Evolutionary conservation across 2,888 invertebrate species (phyloP), one percentile per base, ranked within the genome.

Genomic region (Aricia artaxerxes): DNA sequence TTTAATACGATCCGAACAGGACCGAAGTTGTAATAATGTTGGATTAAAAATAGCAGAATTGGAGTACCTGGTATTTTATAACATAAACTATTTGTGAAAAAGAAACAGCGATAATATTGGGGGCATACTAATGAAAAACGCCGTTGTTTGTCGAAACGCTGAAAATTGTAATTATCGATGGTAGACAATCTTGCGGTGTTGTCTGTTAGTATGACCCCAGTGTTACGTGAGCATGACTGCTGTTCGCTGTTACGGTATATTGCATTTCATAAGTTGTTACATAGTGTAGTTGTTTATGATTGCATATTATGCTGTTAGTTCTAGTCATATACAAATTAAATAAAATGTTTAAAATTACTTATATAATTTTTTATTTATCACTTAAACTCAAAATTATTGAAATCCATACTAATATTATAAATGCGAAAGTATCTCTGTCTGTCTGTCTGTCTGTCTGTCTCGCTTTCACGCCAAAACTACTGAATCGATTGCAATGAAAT

Each of bases 191-290:
- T 57, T 53, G 53, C 13, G 13, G 53, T 13, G 53, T 53, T 53
- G 13, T 13, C 53, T n/a, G 40, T 40, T 40, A 44, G 44, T 69
- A 38, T 69, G 69, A 5, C 35, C 35, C 16, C 35, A 35, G 35
- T 69, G 38, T 69, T 69, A 69, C 35, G 35, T 31, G 35, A 31
- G 11, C 64, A 11, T 13, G 9, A 35, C 35, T 4, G 35, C 69
- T 35, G 13, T 16, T 69, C 4, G 38, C n/a, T 75, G 75, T 75
- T 53, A 75, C 49, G 49, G 75, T 49, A 13, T 75, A 49, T 5
- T 75, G 75, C 44, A 75, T 75, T 75, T 75, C 75, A 53, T 75
- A 49, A 49, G 9, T 73, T 73, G 38, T 73, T 73, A 73, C 44
- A 73, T 73, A 73, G 40, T n/a, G 24, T 73, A 73, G 69, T n/a